Percentiles rank a stretch among this genome's conserved stretches.
phyloP scores from a whole-genome alignment of 2,113 vertebrate genomes.

The Saguinus imperator region DNA sequence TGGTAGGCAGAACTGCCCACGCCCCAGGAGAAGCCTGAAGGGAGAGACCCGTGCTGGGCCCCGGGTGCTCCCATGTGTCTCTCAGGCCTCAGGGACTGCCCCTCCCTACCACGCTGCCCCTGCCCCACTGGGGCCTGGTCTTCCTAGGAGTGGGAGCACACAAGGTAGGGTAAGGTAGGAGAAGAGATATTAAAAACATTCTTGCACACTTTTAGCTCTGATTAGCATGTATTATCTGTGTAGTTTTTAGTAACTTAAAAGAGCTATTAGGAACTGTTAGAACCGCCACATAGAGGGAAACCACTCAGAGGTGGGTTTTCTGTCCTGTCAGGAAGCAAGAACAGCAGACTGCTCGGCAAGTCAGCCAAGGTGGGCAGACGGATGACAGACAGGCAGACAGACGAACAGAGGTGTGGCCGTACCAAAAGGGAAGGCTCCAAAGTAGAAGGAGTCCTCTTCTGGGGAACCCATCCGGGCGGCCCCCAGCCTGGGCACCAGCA shows the following conservation, averaged over 20 bases:
- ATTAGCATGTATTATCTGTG: background rate
- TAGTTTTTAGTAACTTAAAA: background rate
- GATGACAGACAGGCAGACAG: background rate
- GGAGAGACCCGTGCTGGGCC: background rate
- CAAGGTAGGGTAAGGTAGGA: background rate
- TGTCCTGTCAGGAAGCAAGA: background rate
- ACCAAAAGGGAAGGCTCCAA: constrained; percentile 94
- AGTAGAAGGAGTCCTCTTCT: constrained; percentile 95
- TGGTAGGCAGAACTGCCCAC: constrained; percentile 96
- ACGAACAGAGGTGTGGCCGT: background rate
- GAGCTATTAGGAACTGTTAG: background rate
- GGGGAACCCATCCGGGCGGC: constrained; percentile 87
- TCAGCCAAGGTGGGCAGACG: background rate
- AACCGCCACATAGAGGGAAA: background rate
- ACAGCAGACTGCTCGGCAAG: background rate
- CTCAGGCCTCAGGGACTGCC: background rate
- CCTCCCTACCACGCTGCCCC: background rate
- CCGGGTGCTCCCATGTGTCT: background rate
- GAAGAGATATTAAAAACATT: background rate
- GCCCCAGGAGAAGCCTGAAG: constrained; percentile 94
- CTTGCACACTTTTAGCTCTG: background rate
- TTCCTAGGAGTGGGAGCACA: background rate
- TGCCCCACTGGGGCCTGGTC: background rate
- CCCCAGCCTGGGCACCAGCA: constrained; percentile 84
- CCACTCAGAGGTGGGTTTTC: background rate